Evolutionary conservation across 2,888 invertebrate species (phyloP), one percentile per base, ranked within the genome.

Genomic region (Parascotia fuliginaria): DNA sequence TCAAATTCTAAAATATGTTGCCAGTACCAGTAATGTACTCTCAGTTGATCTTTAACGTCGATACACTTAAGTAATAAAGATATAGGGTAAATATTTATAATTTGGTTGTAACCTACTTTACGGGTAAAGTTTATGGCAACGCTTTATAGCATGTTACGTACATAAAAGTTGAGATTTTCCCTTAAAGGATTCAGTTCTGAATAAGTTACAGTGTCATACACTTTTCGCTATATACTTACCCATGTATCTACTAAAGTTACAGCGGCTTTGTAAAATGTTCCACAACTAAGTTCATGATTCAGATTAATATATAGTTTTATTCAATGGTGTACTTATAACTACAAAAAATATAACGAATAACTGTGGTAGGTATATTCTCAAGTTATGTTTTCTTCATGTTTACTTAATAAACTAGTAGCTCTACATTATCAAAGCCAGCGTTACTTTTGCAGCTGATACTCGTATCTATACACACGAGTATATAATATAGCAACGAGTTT

Each of bases 81-180:
- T 47, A 55, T 60, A 59, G 42, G 55, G 79, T 83, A 81, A 87
- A 89, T 88, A 89, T 89, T 87, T 85, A 87, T 86, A 87, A 87
- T 85, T 82, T 77, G 73, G 85, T 78, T 79, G 81, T 80, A 76
- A 77, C 79, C 75, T 77, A 78, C 77, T 89, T 90, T 88, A 91
- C 80, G 89, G 79, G 73, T 54, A 59, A 53, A 69, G 75, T 89
- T 89, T 88, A 90, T 77, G 79, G 65, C 79, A 42, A 55, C 55
- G 69, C 70, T 91, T 91, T 90, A 91, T 85, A 87, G 83, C 83
- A 85, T 88, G 90, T 88, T 85, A 83, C 82, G 76, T 67, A 73
- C 85, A 81, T 90, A 85, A 89, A 90, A 90, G 87, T 80, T 71
- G 87, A 85, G 91, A 91, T 91, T 91, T 87, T 72, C 78, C 75